phyloP scores from a whole-genome alignment of 1,140 invertebrate genomes.

The Drosophila ercepeae region DNA sequence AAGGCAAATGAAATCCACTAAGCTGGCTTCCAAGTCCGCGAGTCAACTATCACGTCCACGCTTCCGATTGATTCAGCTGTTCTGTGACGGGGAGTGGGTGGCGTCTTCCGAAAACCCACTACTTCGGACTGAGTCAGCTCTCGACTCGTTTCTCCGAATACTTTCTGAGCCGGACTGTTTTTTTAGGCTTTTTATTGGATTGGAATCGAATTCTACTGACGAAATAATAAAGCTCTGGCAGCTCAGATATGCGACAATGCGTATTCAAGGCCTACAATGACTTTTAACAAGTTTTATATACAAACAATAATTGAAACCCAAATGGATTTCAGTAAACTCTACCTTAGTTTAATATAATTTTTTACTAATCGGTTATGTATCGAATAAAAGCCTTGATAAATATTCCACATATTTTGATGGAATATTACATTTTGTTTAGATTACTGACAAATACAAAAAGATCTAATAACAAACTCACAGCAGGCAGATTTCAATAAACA shows the following conservation, averaged over 20 bases:
- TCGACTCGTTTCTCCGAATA: conserved; percentile 29
- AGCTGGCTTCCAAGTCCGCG: not conserved
- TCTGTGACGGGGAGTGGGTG: conserved; percentile 5
- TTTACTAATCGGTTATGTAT: no score
- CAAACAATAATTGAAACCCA: not conserved
- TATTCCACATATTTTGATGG: no score
- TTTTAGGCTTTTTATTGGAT: conserved; percentile 5
- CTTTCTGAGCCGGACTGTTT: conserved; percentile 5
- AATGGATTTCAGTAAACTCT: no score
- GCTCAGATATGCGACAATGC: not conserved
- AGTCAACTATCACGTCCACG: conserved; percentile 1
- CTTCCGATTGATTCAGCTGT: conserved; percentile 45
- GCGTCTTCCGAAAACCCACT: conserved; percentile 12
- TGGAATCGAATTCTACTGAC: conserved; percentile 12
- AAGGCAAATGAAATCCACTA: conserved; percentile 14
- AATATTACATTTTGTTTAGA: not conserved
- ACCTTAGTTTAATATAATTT: no score
- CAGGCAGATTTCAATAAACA: not conserved
- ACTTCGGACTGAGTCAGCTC: conserved; percentile 21
- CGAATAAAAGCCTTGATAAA: no score
- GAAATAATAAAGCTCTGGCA: not conserved
- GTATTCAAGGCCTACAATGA: no score
- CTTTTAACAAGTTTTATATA: not conserved
- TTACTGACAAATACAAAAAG: not conserved
- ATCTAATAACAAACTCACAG: not conserved